Evolutionary conservation across 1,140 invertebrate genomes (phyloP).

Genomic region (Drosophila tropicalis): DNA sequence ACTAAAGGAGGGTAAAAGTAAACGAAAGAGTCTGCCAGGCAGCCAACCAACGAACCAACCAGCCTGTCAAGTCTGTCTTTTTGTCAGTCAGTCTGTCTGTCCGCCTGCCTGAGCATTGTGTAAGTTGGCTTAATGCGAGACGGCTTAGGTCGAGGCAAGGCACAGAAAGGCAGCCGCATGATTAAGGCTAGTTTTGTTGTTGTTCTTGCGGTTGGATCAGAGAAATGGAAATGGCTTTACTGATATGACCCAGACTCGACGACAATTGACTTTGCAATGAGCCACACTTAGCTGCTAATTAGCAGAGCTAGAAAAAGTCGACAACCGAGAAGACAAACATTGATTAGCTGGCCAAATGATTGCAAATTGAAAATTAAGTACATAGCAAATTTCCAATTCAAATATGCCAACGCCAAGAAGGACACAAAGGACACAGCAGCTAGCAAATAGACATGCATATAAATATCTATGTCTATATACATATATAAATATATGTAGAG

Average conservation of each 20-base stretch:
- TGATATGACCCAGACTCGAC: conserved; percentile 7
- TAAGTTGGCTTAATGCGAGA: conserved; percentile 43
- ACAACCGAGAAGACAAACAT: conserved; percentile 51
- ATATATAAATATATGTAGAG: conserved; percentile 25
- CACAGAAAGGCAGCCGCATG: conserved; percentile 9
- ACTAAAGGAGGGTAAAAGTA: conserved; percentile 46
- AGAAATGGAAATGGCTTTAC: neutral
- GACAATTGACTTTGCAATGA: conserved; percentile 67
- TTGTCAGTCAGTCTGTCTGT: conserved; percentile 21
- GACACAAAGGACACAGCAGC: conserved; percentile 20
- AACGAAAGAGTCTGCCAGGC: conserved; percentile 34
- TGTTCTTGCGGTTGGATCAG: conserved; percentile 19
- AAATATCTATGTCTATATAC: conserved; percentile 48
- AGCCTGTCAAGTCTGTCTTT: conserved; percentile 5
- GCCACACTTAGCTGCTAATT: conserved; percentile 67
- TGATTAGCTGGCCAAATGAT: conserved; percentile 71
- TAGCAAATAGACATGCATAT: conserved; percentile 63
- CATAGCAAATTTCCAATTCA: conserved; percentile 75
- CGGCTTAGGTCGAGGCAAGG: conserved; percentile 29
- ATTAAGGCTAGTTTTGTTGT: conserved; percentile 12
- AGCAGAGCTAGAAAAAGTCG: conserved; percentile 54
- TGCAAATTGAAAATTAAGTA: conserved; percentile 80
- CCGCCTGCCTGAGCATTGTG: conserved; percentile 39
- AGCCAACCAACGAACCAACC: neutral
- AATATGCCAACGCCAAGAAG: conserved; percentile 47